Evolutionary conservation across 2,888 invertebrate genomes (phyloP).

Genomic region (Ametastegia equiseti): DNA sequence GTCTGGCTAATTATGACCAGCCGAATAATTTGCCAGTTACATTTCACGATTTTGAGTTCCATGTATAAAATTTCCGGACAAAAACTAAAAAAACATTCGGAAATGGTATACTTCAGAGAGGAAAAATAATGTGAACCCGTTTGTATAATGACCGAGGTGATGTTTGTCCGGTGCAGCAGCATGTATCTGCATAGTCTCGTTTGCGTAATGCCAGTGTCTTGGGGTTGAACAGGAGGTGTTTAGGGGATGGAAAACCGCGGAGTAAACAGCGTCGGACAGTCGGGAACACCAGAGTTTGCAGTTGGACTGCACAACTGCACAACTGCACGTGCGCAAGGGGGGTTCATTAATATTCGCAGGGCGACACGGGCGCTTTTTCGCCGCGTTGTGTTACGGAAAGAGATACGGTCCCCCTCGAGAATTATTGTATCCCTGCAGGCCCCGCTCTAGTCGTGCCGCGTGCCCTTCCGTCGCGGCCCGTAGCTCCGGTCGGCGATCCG

Average conservation of each 20-base stretch:
- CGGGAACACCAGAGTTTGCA: slow-evolving; percentile 26
- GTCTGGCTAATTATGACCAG: no score
- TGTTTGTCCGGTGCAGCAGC: no score
- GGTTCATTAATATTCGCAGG: slow-evolving; percentile 72
- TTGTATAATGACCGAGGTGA: no score
- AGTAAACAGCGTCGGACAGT: slow-evolving; percentile 51
- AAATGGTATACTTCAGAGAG: no score
- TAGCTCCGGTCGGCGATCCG: slow-evolving; percentile 42
- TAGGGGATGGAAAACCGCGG: background rate
- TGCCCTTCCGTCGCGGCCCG: slow-evolving; percentile 42
- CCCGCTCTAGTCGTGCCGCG: slow-evolving; percentile 47
- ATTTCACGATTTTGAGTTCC: no score
- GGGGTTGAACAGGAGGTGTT: background rate
- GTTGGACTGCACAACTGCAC: slow-evolving; percentile 54
- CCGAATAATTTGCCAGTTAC: no score
- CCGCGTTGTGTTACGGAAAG: slow-evolving; percentile 68
- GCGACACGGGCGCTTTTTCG: slow-evolving; percentile 71
- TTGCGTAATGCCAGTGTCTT: background rate
- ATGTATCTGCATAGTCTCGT: no score
- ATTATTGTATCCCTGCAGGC: slow-evolving; percentile 67
- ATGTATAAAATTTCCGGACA: no score
- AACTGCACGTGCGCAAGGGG: no score
- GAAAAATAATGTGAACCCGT: no score
- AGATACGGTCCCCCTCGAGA: slow-evolving; percentile 69
- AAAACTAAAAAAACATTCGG: no score